A percentile compares a stretch with the other conserved stretches of the same genome.
These are phyloP conservation scores for Thyatira batis DNA, from an alignment of 2,888 invertebrate genomes.

Conservation along the genomic window DNA sequence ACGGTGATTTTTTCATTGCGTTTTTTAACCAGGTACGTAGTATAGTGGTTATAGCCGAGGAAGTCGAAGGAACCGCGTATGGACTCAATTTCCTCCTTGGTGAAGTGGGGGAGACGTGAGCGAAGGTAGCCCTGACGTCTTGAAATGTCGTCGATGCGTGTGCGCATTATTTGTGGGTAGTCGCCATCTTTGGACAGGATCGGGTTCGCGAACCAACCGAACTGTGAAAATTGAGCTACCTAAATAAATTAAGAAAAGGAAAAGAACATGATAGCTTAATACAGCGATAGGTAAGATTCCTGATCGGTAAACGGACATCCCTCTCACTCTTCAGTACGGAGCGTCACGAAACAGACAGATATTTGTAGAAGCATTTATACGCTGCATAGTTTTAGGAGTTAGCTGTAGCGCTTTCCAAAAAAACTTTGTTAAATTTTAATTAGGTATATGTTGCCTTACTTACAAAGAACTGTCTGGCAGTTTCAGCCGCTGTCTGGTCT, in stretches of 20 bases:
- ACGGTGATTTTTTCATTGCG: slow-evolving; percentile 35
- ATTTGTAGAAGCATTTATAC: too few relatives aligned
- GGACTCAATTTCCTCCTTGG: slow-evolving; percentile 79
- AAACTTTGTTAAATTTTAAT: too few relatives aligned
- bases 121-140: slow-evolving; percentile 79
- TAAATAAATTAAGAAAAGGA: background rate
- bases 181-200: slow-evolving; percentile 84
- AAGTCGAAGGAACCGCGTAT: slow-evolving; percentile 86
- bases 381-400: too few relatives aligned
- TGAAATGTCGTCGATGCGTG: slow-evolving; percentile 81
- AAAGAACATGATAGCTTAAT: too few relatives aligned
- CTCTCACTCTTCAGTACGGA: too few relatives aligned
- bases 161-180: slow-evolving; percentile 85
- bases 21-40: slow-evolving; percentile 75
- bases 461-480: slow-evolving; percentile 68
- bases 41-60: slow-evolving; percentile 89
- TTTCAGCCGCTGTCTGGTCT: slow-evolving; percentile 74
- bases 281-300: too few relatives aligned
- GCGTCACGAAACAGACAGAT: too few relatives aligned
- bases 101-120: slow-evolving; percentile 85
- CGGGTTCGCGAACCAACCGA: slow-evolving; percentile 86
- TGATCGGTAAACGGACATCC: too few relatives aligned
- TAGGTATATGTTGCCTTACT: slow-evolving; percentile 19
- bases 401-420: too few relatives aligned
- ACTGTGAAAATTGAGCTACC: slow-evolving; percentile 58